A percentile compares a stretch with the other conserved stretches of the same genome.
Evolutionary conservation across 2,113 vertebrate genomes (phyloP).

Genomic region (Erinaceus europaeus): DNA sequence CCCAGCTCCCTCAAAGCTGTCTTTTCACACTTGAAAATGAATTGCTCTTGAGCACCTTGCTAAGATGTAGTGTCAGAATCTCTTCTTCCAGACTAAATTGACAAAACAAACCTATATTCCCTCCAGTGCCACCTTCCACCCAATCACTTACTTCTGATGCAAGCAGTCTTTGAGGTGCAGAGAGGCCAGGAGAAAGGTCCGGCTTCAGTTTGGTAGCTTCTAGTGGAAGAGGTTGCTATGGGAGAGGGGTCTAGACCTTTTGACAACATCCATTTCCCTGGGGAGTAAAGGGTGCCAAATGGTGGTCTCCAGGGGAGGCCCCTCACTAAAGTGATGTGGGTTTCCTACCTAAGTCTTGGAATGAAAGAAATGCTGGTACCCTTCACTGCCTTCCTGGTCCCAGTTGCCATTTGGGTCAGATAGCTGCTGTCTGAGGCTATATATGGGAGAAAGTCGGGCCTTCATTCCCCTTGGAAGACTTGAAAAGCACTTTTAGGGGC

Average conservation of each 20-base stretch:
- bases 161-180: background rate
- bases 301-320: no score
- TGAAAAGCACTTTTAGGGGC: no score
- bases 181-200: background rate
- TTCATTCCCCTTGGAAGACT: no score
- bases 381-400: no score
- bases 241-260: background rate
- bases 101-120: background rate
- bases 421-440: no score
- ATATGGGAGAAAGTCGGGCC: no score
- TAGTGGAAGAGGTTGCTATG: background rate
- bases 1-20: background rate
- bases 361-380: no score
- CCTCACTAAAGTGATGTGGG: no score
- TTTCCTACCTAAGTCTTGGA: no score
- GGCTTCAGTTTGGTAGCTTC: background rate
- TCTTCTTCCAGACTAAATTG: background rate
- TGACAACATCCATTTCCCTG: no score
- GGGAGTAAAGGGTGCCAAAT: no score
- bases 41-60: background rate
- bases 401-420: no score
- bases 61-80: background rate
- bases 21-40: conserved; percentile 24
- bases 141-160: background rate
- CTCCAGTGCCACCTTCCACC: background rate